phyloP scores from a whole-genome alignment of 2,797 vertebrate species.

The Sebastolobus alascanus region DNA sequence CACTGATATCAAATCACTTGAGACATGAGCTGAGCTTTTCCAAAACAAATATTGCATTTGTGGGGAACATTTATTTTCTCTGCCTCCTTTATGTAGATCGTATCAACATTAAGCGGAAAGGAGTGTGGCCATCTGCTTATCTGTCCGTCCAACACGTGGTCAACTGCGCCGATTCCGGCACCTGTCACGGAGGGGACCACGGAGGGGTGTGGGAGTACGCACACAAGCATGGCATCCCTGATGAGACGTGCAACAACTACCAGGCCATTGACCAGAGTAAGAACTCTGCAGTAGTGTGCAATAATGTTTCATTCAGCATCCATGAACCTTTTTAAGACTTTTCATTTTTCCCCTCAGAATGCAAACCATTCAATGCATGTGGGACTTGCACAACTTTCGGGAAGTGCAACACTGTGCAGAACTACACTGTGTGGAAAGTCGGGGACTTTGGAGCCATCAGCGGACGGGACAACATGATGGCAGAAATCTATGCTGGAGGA shows the following conservation, averaged over 20 bases:
- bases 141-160: constrained; percentile 93
- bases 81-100: constrained; percentile 81
- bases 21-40: constrained; percentile 16
- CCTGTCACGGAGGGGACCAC: constrained; percentile 91
- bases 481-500: constrained; percentile 90
- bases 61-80: neutral
- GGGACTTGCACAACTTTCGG: constrained; percentile 91
- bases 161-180: constrained; percentile 86
- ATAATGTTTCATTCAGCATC: neutral
- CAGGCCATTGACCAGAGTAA: constrained; percentile 91
- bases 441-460: constrained; percentile 87
- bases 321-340: neutral
- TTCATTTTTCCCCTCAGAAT: constrained; percentile 75
- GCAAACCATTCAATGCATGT: constrained; percentile 90
- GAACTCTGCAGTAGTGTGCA: neutral
- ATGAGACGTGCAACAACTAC: constrained; percentile 97
- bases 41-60: constrained; percentile 14
- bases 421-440: constrained; percentile 92
- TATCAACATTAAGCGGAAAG: constrained; percentile 93
- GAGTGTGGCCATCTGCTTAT: constrained; percentile 90
- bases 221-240: constrained; percentile 88
- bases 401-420: constrained; percentile 85
- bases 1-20: constrained; percentile 7
- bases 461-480: constrained; percentile 91
- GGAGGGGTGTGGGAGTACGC: constrained; percentile 89